These are phyloP conservation scores for Nomada fucata DNA, from an alignment of 2,888 invertebrate genomes.

Conservation along the genomic window DNA sequence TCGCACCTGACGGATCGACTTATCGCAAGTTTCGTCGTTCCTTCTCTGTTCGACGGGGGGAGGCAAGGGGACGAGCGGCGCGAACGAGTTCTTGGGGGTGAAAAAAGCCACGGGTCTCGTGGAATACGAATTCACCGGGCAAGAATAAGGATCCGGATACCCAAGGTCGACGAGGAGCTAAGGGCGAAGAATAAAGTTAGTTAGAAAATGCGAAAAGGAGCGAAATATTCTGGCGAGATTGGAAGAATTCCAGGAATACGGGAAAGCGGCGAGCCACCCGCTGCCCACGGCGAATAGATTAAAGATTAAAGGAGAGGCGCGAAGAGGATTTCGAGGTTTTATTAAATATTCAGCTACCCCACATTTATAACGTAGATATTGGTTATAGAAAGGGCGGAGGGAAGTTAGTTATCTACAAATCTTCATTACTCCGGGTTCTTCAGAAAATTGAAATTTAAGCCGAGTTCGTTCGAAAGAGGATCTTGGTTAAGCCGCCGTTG, in stretches of 20 bases:
- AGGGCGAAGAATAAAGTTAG: conserved; percentile 68
- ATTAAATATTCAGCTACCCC: conserved; percentile 52
- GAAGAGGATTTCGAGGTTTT: conserved; percentile 48
- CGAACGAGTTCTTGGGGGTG: conserved; percentile 53
- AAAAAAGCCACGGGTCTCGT: conserved; percentile 56
- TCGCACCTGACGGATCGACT: conserved; percentile 77
- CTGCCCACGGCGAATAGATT: conserved; percentile 43
- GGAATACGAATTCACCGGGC: conserved; percentile 74
- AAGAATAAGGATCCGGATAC: conserved; percentile 69
- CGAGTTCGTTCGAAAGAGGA: not conserved
- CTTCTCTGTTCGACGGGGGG: conserved; percentile 31
- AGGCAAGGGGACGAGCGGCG: conserved; percentile 22
- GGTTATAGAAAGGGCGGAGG: conserved; percentile 41
- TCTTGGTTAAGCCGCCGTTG: not conserved
- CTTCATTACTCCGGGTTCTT: not conserved
- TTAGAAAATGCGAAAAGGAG: conserved; percentile 59
- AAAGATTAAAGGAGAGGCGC: conserved; percentile 53
- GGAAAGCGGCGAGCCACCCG: conserved; percentile 14
- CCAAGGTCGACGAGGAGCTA: conserved; percentile 65
- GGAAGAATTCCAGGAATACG: conserved; percentile 53
- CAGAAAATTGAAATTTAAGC: conserved; percentile 45
- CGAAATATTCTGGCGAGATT: conserved; percentile 60
- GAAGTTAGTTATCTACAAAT: conserved; percentile 44
- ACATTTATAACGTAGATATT: conserved; percentile 50
- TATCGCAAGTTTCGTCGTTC: conserved; percentile 72